A percentile compares a stretch with the other conserved stretches of the same genome.
Evolutionary conservation across 2,113 vertebrate species (phyloP).

Genomic region (Corythornis vintsioides): DNA sequence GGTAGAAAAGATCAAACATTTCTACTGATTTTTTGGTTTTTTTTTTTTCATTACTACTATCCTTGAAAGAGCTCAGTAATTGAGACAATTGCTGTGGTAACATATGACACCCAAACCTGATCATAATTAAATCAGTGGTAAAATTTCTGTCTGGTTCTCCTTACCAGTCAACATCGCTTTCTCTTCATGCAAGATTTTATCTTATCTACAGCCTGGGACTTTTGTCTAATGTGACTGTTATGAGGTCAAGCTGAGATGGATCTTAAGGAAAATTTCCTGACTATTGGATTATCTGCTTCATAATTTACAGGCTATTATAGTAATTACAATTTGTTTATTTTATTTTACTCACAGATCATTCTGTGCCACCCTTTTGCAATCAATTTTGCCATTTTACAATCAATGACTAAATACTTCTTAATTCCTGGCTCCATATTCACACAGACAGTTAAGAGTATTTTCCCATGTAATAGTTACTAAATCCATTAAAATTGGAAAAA

Average conservation of each 20-base stretch:
- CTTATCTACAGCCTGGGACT: neutral
- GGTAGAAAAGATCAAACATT: neutral
- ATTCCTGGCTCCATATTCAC: neutral
- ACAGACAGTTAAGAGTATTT: neutral
- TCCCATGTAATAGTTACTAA: neutral
- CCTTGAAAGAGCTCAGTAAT: constrained; percentile 4
- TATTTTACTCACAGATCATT: neutral
- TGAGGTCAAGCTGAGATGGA: neutral
- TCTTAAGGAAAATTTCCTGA: neutral
- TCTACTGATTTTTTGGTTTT: neutral
- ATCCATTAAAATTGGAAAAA: neutral
- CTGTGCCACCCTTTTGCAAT: neutral
- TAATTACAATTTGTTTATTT: neutral
- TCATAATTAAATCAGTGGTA: constrained; percentile 10
- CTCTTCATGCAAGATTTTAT: neutral
- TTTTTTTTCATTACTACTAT: neutral
- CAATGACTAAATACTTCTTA: neutral
- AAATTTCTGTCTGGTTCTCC: neutral
- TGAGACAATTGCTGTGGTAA: constrained; percentile 35
- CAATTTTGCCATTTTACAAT: neutral
- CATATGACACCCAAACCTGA: neutral
- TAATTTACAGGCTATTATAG: neutral
- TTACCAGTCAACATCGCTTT: neutral
- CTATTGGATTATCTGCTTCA: neutral
- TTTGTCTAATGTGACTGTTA: neutral